Evolutionary conservation across 2,888 invertebrate genomes (phyloP).

Genomic region (Tenthredo amoena): DNA sequence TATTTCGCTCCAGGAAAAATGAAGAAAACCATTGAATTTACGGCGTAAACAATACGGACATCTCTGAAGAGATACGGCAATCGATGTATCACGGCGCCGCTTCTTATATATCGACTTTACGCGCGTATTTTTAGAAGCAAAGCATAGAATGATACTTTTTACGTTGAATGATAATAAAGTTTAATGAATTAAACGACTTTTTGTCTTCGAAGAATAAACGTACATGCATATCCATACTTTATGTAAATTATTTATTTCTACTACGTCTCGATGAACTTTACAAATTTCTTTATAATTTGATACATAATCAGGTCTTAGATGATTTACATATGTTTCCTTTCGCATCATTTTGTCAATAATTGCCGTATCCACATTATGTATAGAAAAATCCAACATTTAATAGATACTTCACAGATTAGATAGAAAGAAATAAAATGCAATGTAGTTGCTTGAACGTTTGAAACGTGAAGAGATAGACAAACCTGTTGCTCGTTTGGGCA

Average conservation of each 20-base stretch:
- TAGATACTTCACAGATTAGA: background rate
- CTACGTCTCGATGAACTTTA: conserved; percentile 32
- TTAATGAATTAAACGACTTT: no score
- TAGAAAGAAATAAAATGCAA: background rate
- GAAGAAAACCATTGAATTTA: background rate
- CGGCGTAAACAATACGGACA: background rate
- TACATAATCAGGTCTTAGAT: conserved; percentile 21
- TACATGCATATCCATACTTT: background rate
- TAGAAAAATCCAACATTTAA: background rate
- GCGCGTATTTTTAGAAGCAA: background rate
- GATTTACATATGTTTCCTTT: conserved; percentile 1
- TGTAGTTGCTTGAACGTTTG: background rate
- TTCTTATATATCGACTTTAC: background rate
- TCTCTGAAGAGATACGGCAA: background rate
- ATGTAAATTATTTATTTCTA: conserved; percentile 44
- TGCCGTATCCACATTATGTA: background rate
- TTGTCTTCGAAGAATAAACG: background rate
- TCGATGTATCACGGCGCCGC: background rate
- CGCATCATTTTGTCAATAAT: background rate
- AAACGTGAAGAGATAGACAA: background rate
- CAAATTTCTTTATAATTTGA: conserved; percentile 37
- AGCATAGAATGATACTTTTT: background rate
- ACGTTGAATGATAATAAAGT: background rate
- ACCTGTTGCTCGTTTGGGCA: background rate
- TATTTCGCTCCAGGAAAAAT: background rate